phyloP scores from a whole-genome alignment of 2,797 vertebrate species.

The Chrysocyon brachyurus region DNA sequence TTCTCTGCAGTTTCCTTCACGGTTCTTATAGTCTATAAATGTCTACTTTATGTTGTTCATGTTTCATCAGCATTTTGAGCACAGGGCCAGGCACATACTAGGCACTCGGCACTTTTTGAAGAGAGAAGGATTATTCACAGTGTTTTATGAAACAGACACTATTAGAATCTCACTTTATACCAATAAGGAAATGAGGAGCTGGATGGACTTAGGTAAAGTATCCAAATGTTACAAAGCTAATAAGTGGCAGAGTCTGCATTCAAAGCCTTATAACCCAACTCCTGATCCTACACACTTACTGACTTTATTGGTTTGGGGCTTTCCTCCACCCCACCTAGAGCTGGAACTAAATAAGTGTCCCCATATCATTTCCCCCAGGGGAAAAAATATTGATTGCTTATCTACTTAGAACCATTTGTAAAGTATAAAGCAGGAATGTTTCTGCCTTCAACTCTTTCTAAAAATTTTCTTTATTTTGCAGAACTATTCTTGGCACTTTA shows the following conservation, averaged over 20 bases:
- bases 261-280: neutral
- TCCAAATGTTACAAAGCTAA: neutral
- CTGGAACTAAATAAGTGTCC: neutral
- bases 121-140: neutral
- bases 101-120: neutral
- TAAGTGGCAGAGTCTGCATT: neutral
- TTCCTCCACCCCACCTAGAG: neutral
- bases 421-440: conserved; percentile 21
- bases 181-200: neutral
- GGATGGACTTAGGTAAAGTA: neutral
- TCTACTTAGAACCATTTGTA: neutral
- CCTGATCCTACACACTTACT: neutral
- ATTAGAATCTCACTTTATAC: neutral
- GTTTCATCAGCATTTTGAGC: neutral
- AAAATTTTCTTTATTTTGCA: conserved; percentile 58
- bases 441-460: conserved; percentile 54
- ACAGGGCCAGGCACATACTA: neutral
- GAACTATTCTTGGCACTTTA: conserved; percentile 51
- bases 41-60: neutral
- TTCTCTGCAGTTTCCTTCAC: neutral
- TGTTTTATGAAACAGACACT: neutral
- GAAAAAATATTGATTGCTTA: neutral
- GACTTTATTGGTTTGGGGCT: neutral
- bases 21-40: neutral
- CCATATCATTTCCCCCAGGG: neutral